phyloP scores from a whole-genome alignment of 2,888 invertebrate species.

The Aphidoletes aphidimyza region DNA sequence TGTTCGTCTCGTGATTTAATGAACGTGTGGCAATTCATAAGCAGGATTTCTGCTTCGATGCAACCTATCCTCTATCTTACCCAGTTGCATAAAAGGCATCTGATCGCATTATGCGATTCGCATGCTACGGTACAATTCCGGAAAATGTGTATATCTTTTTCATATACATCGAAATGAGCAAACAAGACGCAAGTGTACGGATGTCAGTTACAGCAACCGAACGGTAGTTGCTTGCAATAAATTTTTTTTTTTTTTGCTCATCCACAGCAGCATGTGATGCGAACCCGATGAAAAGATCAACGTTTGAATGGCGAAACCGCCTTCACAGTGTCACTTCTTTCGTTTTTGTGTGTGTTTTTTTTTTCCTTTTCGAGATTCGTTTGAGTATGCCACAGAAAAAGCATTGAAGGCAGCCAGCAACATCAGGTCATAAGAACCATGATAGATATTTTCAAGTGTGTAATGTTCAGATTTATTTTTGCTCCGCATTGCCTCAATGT shows the following conservation, averaged over 20 bases:
- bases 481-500: not conserved
- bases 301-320: not conserved
- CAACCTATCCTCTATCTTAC: not conserved
- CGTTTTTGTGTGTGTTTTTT: too few relatives aligned
- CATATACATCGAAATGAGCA: not conserved
- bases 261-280: not conserved
- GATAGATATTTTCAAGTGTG: not conserved
- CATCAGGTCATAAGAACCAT: not conserved
- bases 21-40: slow-evolving; percentile 32
- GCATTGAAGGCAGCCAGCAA: not conserved
- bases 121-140: not conserved
- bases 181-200: not conserved
- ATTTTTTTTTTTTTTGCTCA: too few relatives aligned
- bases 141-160: not conserved
- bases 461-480: slow-evolving; percentile 8
- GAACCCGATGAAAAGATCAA: slow-evolving; percentile 28
- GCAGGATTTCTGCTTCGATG: not conserved
- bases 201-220: not conserved
- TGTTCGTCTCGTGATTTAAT: slow-evolving; percentile 12
- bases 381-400: too few relatives aligned
- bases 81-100: not conserved
- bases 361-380: too few relatives aligned
- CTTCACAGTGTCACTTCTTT: too few relatives aligned
- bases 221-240: not conserved
- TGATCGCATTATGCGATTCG: not conserved